Evolutionary conservation across 2,113 vertebrate species (phyloP).

Genomic region (Tachysurus fulvidraco): DNA sequence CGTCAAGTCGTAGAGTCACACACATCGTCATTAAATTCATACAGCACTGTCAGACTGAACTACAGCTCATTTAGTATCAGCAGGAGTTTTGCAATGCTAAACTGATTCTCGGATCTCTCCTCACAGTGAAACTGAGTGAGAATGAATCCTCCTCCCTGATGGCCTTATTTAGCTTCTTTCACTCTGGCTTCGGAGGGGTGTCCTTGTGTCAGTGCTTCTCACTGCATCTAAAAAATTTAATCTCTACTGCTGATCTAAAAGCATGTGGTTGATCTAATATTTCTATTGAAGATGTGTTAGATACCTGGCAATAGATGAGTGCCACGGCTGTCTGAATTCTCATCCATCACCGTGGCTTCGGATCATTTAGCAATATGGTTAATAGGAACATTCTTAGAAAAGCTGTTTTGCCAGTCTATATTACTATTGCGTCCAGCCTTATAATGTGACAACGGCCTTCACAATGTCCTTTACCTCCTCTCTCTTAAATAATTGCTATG

Average conservation of each 20-base stretch:
- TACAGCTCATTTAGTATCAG: neutral
- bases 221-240: neutral
- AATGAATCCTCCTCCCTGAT: neutral
- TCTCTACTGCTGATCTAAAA: neutral
- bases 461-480: neutral
- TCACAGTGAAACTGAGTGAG: neutral
- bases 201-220: neutral
- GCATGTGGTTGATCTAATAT: neutral
- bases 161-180: neutral
- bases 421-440: neutral
- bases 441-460: constrained; percentile 17
- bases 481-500: neutral
- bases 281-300: neutral
- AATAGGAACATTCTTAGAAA: neutral
- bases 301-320: neutral
- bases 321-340: neutral
- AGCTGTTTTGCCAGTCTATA: neutral
- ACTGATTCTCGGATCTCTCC: neutral
- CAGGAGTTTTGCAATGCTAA: neutral
- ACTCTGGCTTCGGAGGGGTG: neutral
- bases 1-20: neutral
- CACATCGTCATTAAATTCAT: neutral
- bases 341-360: neutral
- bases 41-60: neutral
- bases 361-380: constrained; percentile 4